A percentile compares a stretch with the other conserved stretches of the same genome.
These are phyloP conservation scores for Drosophila trapezifrons DNA, from an alignment of 1,140 invertebrate genomes.

Conservation along the genomic window DNA sequence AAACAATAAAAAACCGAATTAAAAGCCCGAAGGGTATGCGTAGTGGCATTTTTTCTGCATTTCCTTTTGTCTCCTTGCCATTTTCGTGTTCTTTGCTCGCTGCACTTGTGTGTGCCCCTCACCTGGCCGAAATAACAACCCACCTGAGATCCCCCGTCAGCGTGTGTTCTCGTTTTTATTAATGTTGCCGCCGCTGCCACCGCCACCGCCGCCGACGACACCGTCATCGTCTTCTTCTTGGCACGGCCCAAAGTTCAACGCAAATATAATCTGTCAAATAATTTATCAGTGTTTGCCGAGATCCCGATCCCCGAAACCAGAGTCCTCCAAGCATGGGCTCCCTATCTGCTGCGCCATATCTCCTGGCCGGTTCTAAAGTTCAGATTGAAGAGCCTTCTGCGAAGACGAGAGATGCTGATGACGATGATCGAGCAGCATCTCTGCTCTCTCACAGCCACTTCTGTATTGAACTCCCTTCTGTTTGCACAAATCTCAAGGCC, in stretches of 20 bases:
- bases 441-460: constrained; percentile 3
- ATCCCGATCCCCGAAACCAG: constrained; percentile 26
- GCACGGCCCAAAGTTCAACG: constrained; percentile 70
- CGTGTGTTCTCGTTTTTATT: constrained; percentile 67
- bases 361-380: constrained; percentile 24
- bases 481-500: constrained; percentile 39
- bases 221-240: constrained; percentile 1
- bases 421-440: constrained; percentile 24
- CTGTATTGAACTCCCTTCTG: constrained; percentile 46
- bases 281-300: constrained; percentile 79
- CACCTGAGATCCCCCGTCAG: constrained; percentile 18
- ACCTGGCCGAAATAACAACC: neutral
- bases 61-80: neutral
- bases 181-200: constrained; percentile 28
- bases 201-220: too few relatives aligned
- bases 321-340: too few relatives aligned
- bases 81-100: constrained; percentile 8
- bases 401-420: constrained; percentile 1
- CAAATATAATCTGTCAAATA: constrained; percentile 82
- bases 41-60: neutral
- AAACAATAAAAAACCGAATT: too few relatives aligned
- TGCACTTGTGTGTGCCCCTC: constrained; percentile 13
- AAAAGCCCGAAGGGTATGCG: constrained; percentile 7
- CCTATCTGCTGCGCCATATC: constrained; percentile 5
- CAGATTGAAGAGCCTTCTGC: constrained; percentile 27